A percentile compares a stretch with the other conserved stretches of the same genome.
phyloP scores from a whole-genome alignment of 2,113 vertebrate species.

The Micronycteris hirsuta region DNA sequence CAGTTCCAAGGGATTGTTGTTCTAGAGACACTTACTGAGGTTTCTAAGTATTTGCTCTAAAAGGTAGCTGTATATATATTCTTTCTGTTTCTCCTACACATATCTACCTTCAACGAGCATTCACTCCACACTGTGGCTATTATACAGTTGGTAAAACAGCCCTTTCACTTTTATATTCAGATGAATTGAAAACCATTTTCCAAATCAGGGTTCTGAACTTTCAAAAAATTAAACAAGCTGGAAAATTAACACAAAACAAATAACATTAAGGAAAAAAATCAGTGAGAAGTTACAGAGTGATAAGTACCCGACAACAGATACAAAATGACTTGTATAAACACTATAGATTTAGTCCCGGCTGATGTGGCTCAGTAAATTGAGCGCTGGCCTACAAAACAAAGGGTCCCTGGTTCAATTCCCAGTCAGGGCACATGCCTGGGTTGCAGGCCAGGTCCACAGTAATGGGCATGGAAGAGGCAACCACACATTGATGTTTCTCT shows the following conservation, averaged over 20 bases:
- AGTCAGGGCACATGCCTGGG: no score
- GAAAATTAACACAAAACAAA: neutral
- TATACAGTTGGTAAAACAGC: neutral
- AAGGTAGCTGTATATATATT: neutral
- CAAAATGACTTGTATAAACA: neutral
- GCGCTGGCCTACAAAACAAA: no score
- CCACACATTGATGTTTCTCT: no score
- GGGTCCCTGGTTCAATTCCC: no score
- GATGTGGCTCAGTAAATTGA: no score
- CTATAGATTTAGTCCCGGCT: neutral
- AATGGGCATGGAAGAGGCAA: no score
- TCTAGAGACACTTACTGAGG: neutral
- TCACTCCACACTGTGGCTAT: neutral
- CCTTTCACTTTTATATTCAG: neutral
- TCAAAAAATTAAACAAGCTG: neutral
- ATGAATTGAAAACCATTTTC: neutral
- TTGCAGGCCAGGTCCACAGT: no score
- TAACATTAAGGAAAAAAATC: neutral
- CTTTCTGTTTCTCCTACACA: neutral
- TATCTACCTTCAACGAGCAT: neutral
- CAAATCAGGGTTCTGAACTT: neutral
- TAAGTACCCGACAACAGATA: neutral
- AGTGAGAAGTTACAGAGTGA: neutral
- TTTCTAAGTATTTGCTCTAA: neutral
- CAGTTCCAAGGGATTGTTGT: neutral